phyloP scores from a whole-genome alignment of 2,797 vertebrate species.

The Sebastes cheni region DNA sequence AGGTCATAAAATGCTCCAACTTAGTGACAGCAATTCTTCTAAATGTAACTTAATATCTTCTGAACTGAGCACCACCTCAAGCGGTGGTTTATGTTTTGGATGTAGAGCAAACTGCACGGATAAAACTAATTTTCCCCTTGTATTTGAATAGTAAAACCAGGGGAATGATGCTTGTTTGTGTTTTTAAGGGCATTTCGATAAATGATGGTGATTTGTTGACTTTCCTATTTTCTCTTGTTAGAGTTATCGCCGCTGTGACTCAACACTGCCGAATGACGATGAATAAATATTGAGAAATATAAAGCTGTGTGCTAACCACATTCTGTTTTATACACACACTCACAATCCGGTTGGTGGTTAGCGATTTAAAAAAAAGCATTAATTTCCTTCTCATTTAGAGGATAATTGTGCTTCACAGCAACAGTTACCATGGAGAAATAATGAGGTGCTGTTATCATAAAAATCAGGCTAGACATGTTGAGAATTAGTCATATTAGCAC shows the following conservation, averaged over 20 bases:
- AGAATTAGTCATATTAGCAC: neutral
- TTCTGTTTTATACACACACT: neutral
- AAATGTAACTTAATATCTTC: neutral
- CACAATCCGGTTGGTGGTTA: neutral
- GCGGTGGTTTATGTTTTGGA: neutral
- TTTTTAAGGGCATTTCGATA: neutral
- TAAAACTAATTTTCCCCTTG: neutral
- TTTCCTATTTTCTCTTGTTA: neutral
- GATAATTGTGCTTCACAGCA: slow-evolving; percentile 40
- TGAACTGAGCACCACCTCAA: neutral
- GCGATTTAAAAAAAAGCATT: slow-evolving; percentile 12
- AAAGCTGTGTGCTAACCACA: neutral
- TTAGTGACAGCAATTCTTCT: neutral
- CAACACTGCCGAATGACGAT: neutral
- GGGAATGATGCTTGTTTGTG: neutral
- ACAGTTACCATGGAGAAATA: slow-evolving; percentile 20
- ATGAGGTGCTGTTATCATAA: slow-evolving; percentile 11
- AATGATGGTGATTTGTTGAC: slow-evolving; percentile 17
- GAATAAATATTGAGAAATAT: slow-evolving; percentile 7
- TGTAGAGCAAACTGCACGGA: neutral
- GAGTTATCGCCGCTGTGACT: neutral
- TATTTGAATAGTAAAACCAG: neutral
- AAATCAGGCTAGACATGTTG: neutral
- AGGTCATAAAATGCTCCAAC: neutral
- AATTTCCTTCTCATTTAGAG: slow-evolving; percentile 31